Evolutionary conservation across 2,797 vertebrate species (phyloP), one percentile per base, ranked within the genome.

Genomic region (Enteromius fasciolatus): DNA sequence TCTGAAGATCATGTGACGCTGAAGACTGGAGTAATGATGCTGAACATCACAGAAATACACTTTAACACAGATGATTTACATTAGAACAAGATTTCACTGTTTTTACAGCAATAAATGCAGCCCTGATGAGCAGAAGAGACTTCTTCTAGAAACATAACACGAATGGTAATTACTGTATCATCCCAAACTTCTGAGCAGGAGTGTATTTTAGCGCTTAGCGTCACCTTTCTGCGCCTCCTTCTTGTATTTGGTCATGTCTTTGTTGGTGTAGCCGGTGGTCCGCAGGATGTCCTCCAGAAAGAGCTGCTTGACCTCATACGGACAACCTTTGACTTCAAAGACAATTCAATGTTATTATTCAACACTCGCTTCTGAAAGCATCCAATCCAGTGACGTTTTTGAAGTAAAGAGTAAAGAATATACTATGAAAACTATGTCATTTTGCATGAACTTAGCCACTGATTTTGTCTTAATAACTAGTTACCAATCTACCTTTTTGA

Each of bases 221-320:
- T 86, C 90, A 99, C 98, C 95, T 95, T 78, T 95, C 64, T 96
- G 94, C 63, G 94, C 95, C 86, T 97, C 95, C 72, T 95, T 96
- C 86, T 93, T 94, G 90, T 96, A 96, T 86, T 96, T 97, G 7
- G 85, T 68, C 93, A 95, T 94, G 85, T 96, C 95, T 87, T 95
- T 95, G 76, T 93, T 96, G 84, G 91, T 93, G 86, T 97, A 99
- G 3, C 94, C 94, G 4, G 96, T 98, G 69, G 94, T 94, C 90
- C 91, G 93, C 89, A 99, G 93, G 88, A 98, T 92, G 81, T 99
- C 98, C 92, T 98, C 98, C 87, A 99, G 86, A 92, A 97, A 99
- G 87, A 97, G 87, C 84, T 97, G 95, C 86, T 96, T 96, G 82
- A 99, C 97, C 85, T 98, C 97, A 94, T 95, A 98, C 50, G 93